A percentile compares a stretch with the other conserved stretches of the same genome.
Conservation (phyloP, 2,113 vertebrate genomes). For the Antechinus stuartii region DNA sequence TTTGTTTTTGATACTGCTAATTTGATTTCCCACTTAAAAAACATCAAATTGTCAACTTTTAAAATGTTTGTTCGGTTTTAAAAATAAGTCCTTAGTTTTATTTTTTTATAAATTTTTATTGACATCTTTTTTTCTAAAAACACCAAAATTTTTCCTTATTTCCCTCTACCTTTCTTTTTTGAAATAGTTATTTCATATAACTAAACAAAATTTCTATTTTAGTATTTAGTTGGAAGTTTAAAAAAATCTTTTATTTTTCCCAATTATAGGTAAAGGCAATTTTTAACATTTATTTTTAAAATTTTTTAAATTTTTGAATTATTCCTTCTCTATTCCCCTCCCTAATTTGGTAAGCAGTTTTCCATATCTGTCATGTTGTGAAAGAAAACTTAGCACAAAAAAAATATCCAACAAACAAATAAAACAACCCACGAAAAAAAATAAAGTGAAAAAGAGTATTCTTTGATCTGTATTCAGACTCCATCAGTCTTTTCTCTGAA, state of each 20-base stretch:
- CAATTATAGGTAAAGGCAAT: not conserved
- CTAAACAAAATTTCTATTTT: not conserved
- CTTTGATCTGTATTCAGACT: not conserved
- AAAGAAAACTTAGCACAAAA: not conserved
- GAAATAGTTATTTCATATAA: not conserved
- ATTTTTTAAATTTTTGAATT: not conserved
- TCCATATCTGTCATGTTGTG: not conserved
- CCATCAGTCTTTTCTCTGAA: not conserved
- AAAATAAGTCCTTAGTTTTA: not conserved
- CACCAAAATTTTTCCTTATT: not conserved
- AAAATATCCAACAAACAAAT: not conserved
- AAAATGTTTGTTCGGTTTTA: too few relatives aligned
- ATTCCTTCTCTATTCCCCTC: not conserved
- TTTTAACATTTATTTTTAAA: not conserved
- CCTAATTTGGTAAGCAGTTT: not conserved
- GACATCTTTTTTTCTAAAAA: not conserved
- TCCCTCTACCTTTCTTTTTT: not conserved
- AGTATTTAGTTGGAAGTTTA: not conserved
- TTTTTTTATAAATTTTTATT: not conserved
- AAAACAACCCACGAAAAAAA: not conserved
- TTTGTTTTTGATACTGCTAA: too few relatives aligned
- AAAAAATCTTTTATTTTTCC: not conserved
- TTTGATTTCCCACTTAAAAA: too few relatives aligned
- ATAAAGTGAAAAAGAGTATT: not conserved
- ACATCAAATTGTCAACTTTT: too few relatives aligned